Conservation (phyloP, 2,888 invertebrate genomes). For the Sinopyrophorus schimmeli region DNA sequence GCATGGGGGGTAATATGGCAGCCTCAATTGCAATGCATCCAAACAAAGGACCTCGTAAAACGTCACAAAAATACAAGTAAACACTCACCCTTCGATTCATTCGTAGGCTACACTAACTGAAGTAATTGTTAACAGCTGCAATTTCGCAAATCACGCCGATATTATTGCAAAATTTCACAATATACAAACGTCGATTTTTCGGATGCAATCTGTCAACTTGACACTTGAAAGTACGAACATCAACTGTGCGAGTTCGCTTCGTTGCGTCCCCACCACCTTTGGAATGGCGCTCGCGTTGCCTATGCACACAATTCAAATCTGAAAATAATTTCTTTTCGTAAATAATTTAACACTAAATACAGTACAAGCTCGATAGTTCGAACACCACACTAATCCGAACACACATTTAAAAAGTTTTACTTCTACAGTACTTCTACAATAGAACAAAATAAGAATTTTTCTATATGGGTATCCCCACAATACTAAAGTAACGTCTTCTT, state of each 20-base stretch:
- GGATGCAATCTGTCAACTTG: constrained; percentile 42
- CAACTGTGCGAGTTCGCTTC: constrained; percentile 29
- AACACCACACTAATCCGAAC: no score
- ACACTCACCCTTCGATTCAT: constrained; percentile 39
- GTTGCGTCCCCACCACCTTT: constrained; percentile 8
- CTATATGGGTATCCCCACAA: no score
- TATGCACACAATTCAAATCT: no score
- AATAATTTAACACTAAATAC: no score
- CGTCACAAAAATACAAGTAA: constrained; percentile 8
- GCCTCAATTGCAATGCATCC: constrained; percentile 41
- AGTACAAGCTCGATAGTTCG: no score
- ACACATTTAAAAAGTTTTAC: no score
- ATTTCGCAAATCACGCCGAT: constrained; percentile 43
- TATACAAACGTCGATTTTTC: constrained; percentile 43
- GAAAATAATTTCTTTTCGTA: no score
- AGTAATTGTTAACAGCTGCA: constrained; percentile 38
- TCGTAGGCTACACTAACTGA: constrained; percentile 39
- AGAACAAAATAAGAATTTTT: no score
- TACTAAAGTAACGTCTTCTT: no score
- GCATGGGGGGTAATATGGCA: constrained; percentile 48
- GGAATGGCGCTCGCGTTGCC: constrained; percentile 24
- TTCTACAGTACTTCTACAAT: no score
- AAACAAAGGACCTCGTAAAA: constrained; percentile 42
- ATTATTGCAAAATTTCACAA: constrained; percentile 40
- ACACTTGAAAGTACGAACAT: constrained; percentile 29